phyloP scores from a whole-genome alignment of 2,113 vertebrate species.

The Mirza zaza region DNA sequence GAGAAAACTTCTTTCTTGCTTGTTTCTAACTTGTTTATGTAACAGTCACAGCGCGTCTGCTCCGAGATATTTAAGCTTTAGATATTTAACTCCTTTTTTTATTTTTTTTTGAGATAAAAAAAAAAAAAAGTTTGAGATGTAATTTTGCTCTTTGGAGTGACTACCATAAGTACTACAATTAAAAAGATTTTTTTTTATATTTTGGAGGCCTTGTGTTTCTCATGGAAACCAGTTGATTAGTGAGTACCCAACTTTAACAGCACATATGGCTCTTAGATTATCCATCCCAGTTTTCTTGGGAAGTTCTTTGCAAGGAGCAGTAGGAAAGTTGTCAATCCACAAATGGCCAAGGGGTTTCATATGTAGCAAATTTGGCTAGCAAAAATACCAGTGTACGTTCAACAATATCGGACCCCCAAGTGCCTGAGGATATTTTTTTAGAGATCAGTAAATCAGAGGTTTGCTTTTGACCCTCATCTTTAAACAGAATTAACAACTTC shows the following conservation, averaged over 20 bases:
- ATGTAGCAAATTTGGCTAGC: constrained; percentile 52
- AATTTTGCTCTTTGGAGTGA: constrained; percentile 73
- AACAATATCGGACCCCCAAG: background rate
- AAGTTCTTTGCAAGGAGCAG: constrained; percentile 74
- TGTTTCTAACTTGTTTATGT: constrained; percentile 67
- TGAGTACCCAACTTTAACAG: constrained; percentile 75
- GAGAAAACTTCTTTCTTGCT: constrained; percentile 32
- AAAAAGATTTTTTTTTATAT: constrained; percentile 56
- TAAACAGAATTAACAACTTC: constrained; percentile 6
- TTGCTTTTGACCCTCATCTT: constrained; percentile 36
- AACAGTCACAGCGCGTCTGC: constrained; percentile 60
- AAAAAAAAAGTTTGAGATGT: constrained; percentile 71
- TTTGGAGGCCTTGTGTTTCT: constrained; percentile 69
- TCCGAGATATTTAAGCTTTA: constrained; percentile 74
- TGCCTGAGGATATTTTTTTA: constrained; percentile 37
- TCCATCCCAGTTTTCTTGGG: constrained; percentile 70
- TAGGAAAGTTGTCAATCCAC: constrained; percentile 76
- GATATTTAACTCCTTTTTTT: constrained; percentile 67
- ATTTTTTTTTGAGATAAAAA: constrained; percentile 68
- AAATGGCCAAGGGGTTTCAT: constrained; percentile 76
- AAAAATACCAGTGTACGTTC: constrained; percentile 54
- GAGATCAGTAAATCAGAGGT: constrained; percentile 18
- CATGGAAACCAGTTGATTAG: constrained; percentile 76
- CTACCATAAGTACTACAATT: constrained; percentile 72
- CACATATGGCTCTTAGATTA: constrained; percentile 78